Conservation (phyloP, 2,888 invertebrate species). For the Orthonevra nobilis region DNA sequence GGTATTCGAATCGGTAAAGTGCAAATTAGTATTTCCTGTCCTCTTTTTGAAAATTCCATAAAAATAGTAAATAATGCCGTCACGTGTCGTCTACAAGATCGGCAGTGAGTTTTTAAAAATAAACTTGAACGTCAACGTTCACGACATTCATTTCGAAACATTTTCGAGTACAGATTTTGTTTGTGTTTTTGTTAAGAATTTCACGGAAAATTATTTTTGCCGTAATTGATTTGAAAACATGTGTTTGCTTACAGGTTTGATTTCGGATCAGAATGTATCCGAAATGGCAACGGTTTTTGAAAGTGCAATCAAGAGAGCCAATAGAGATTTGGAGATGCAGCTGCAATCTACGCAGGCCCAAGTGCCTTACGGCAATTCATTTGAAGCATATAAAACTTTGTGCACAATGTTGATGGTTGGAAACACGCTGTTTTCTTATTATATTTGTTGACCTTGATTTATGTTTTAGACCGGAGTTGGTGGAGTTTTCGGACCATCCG, state of each 20-base stretch:
- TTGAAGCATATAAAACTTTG: conserved; percentile 81
- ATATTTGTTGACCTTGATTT: too few relatives aligned
- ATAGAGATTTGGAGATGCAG: conserved; percentile 75
- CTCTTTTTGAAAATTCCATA: conserved; percentile 6
- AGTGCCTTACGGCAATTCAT: conserved; percentile 81
- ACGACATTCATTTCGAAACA: conserved; percentile 15
- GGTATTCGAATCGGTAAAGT: conserved; percentile 56
- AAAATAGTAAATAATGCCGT: conserved; percentile 16
- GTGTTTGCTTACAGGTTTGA: conserved; percentile 73
- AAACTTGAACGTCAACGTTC: conserved; percentile 18
- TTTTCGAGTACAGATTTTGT: not conserved
- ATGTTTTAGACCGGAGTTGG: conserved; percentile 84
- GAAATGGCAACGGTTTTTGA: conserved; percentile 75
- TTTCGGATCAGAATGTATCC: conserved; percentile 75
- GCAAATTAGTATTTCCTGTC: not conserved
- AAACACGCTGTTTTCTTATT: too few relatives aligned
- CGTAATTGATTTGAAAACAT: not conserved
- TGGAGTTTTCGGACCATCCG: conserved; percentile 91
- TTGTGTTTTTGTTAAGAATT: not conserved
- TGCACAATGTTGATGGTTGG: conserved; percentile 82
- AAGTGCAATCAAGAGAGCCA: conserved; percentile 76
- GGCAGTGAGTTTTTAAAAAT: conserved; percentile 49
- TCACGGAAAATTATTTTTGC: too few relatives aligned
- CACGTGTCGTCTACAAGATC: conserved; percentile 6
- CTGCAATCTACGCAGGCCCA: conserved; percentile 73